Evolutionary conservation across 1,140 invertebrate species (phyloP), one percentile per base, ranked within the genome.

Genomic region (Papilio dardanus): DNA sequence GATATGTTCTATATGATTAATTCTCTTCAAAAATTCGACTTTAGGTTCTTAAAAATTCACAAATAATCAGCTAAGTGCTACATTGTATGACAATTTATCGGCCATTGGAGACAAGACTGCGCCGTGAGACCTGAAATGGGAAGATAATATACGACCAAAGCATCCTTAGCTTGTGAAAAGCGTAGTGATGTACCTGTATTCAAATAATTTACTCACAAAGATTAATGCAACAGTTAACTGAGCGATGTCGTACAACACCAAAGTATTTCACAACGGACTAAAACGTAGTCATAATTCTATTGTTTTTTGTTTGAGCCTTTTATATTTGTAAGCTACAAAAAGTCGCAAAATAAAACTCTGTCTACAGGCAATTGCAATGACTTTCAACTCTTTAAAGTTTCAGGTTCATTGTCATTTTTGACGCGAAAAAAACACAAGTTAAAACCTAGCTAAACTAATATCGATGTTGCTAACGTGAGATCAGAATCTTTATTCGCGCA

Each of bases 141-240:
- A 75, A 84, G 74, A 82, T 82, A 84, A 82, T 84, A 71, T 82
- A 71, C 28, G 62, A 79, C 76, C 77, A 14, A 30, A 76, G 69
- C 74, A n/a, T 74, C 69, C 74, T 28, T 35, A 33, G 24, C 65
- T 54, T 68, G 69, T 69, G 73, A 8, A 30, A 14, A 65, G 5
- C 62, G 24, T 33, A 65, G 62, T 65, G 62, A 65, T 65, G 62
- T 65, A 19, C 62, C 21, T 24, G 0, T 54, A 24, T 24, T 54
- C 7, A 24, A 54, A 54, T 54, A 24, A 54, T n/a, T 46, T 46
- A n/a, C 16, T 19, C 5, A 19, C n/a, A n/a, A 16, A 46, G 19
- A n/a, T n/a, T n/a, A n/a, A n/a, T n/a, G n/a, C n/a, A 46, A n/a
- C 6, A 7, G n/a, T 46, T 6, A 46, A 16, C 4, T 46, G 16